Evolutionary conservation across 2,888 invertebrate genomes (phyloP), one percentile per base, ranked within the genome.

Genomic region (Blastobasis adustella): DNA sequence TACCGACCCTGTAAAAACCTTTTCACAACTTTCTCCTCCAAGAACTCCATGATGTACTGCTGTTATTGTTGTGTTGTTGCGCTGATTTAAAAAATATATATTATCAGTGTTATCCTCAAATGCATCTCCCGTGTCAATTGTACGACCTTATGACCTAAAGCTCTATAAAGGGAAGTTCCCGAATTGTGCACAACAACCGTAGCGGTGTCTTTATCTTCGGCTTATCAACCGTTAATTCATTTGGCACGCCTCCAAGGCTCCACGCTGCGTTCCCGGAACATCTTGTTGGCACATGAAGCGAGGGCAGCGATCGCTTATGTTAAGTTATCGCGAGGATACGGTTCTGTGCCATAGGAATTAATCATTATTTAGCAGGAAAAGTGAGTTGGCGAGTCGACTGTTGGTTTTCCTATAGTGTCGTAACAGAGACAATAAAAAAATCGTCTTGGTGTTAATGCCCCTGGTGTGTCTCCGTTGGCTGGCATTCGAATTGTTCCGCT

Each of bases 201-300:
- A 69, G 74, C 23, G 23, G 23, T 23, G 23, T 23, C 23, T 75
- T 79, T 79, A 79, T 76, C 78, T 75, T 69, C 67, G 62, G 69
- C 71, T 79, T 80, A 81, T 80, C 79, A 79, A 69, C 71, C 71
- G 71, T 74, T 79, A 69, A 73, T 76, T 77, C 67, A 78, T 80
- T 82, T 81, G 80, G 81, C 79, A 52, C 40, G 6, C 52, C 37
- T 58, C 79, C 81, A 81, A 78, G 68, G 66, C 66, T 65, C 62
- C 58, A 60, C 62, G 59, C 61, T 56, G 59, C 54, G 60, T 55
- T 51, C 52, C 54, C 58, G 59, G 61, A 60, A 57, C 58, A 46
- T 46, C 46, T 46, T 46, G 46, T 46, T 46, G 46, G 46, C 46
- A 46, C 38, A 23, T 23, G 5, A 1, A 41, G 8, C 23, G 10